Percentiles rank a stretch among this genome's conserved stretches.
phyloP scores from a whole-genome alignment of 2,113 vertebrate genomes.

The Delphinapterus leucas region DNA sequence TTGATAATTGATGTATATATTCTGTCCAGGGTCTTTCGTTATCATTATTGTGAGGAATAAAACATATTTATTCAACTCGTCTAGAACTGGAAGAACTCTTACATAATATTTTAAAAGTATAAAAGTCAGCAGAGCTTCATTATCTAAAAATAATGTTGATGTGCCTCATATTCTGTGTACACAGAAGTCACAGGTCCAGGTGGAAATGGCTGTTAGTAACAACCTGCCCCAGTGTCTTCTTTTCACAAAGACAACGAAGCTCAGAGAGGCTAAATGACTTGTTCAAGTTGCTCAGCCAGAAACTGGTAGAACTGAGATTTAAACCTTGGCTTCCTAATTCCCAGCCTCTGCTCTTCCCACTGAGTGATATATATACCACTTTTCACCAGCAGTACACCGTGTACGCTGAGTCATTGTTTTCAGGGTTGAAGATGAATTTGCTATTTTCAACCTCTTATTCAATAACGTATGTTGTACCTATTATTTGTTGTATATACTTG shows the following conservation, averaged over 20 bases:
- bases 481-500: not conserved
- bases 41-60: not conserved
- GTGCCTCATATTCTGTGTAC: not conserved
- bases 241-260: not conserved
- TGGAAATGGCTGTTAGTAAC: not conserved
- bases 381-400: not conserved
- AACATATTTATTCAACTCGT: not conserved
- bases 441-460: constrained; percentile 7
- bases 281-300: not conserved
- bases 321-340: not conserved
- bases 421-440: not conserved
- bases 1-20: not conserved
- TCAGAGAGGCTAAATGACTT: not conserved
- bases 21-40: not conserved
- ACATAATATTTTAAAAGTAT: not conserved
- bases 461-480: not conserved
- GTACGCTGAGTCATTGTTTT: not conserved
- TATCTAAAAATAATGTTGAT: not conserved
- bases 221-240: not conserved
- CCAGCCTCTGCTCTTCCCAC: not conserved
- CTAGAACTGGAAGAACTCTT: not conserved
- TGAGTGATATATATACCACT: not conserved
- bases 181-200: not conserved
- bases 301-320: not conserved
- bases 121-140: not conserved